Base-by-base conservation (phyloP, 2,888 invertebrate genomes). In the Anoplius nigerrimus region DNA sequence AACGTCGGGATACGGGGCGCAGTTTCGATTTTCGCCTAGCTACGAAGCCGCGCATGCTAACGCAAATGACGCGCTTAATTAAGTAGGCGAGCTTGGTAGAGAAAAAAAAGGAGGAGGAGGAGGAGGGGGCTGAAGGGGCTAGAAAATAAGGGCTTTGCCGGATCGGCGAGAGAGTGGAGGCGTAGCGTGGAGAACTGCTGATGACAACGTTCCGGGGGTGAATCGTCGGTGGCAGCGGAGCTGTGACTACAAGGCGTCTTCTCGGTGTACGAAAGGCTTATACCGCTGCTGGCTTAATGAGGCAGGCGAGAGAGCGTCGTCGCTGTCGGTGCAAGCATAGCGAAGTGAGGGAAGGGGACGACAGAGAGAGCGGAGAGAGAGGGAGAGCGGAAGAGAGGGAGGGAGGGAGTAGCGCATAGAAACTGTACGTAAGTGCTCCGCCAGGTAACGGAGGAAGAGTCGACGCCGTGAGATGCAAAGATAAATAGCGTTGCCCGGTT, bases 61-160 rank as follows among this genome's bases (percentile, higher is more conserved):
- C 34, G 34, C 55, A 66, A 71, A 63, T 69, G 74, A 74, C 74
- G 67, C 69, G 77, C 77, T 77, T 78, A 79, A 78, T 79, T 79
- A 79, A 69, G 48, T 71, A 64, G 59, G 66, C 71, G 69, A 64
- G 59, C 71, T 74, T 58, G 61, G 69, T 69, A 71, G 78, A 74
- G 79, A 77, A 78, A 78, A 16, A 16, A 55, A 52, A 52, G 2
- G 21, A 15, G 20, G 20, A 52, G 15, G 52, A 52, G 24, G 20
- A 11, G n/a, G 5, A 52, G n/a, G 24, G 15, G 24, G 51, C n/a
- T n/a, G n/a, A n/a, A n/a, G n/a, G n/a, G n/a, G 18, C 2, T 2
- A 27, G 27, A 24, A 53, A 53, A 2, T 24, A 22, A 27, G 53
- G 22, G 6, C 22, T 24, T 53, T 16, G 16, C n/a, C n/a, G 22